Base-by-base conservation (phyloP, 2,113 vertebrate species). In the Peucedramus taeniatus region DNA sequence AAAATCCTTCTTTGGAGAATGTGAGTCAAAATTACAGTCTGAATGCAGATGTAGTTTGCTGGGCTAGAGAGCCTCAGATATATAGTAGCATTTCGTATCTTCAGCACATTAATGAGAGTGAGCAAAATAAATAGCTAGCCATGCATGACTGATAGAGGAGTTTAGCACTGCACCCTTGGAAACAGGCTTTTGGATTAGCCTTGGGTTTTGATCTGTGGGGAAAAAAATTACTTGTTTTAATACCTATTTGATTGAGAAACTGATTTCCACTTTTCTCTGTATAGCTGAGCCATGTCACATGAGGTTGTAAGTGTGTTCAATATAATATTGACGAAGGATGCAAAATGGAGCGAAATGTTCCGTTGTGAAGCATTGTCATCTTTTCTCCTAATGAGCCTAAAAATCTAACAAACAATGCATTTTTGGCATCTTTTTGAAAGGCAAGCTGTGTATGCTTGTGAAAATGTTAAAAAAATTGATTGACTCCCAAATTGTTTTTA, bases 401-500 rank as follows among this genome's bases (percentile, higher is more conserved):
- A 98, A 98, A 97, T 96, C 98, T 97, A 97, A 98, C 98, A 98
- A 98, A 98, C 98, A 98, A 97, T 98, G 98, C 97, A 96, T 97
- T 98, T 98, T 98, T 98, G 98, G 98, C 98, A 98, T 98, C 92
- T 93, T 97, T 97, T 96, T 98, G 97, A 98, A 98, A 98, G 97
- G 96, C 97, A 98, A 97, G 96, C 97, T 98, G 97, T 97, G 97
- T 97, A 91, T 96, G 95, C 97, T 97, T 98, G 97, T 98, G 98
- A 98, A 97, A 97, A 98, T 75, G 97, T 97, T 98, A 97, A 97
- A 98, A 98, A 98, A 98, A 98, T 98, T 98, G 98, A 99, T 98
- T 98, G 98, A 98, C 98, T 98, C 98, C 96, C 97, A 98, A 98
- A 98, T 98, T 98, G 98, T 98, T 98, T 98, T 98, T 98, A 98